A percentile compares a stretch with the other conserved stretches of the same genome.
Evolutionary conservation across 1,140 invertebrate species (phyloP).

Genomic region (Linepithema humile): DNA sequence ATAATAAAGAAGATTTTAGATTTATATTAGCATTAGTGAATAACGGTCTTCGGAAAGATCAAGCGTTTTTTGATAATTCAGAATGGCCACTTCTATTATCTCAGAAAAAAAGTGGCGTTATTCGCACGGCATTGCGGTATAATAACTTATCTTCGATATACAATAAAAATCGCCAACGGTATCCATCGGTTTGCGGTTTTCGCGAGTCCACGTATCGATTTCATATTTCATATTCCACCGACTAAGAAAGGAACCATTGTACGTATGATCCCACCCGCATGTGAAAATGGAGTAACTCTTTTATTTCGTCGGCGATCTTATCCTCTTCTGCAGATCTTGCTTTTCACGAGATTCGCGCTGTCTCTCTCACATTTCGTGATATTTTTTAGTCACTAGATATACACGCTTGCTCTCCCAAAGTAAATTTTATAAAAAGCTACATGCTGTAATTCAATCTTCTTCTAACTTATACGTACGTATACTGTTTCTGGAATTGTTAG

Average conservation of each 20-base stretch:
- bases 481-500: not conserved
- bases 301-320: conserved; percentile 61
- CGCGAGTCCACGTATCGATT: conserved; percentile 69
- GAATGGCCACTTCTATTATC: not conserved
- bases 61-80: not conserved
- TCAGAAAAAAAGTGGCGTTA: not conserved
- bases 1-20: not conserved
- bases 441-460: not conserved
- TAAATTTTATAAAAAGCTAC: not conserved
- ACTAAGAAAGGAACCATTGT: conserved; percentile 61
- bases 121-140: conserved; percentile 33
- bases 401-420: not conserved
- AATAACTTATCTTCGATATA: conserved; percentile 61
- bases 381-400: not conserved
- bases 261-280: conserved; percentile 50
- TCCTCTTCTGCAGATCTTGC: conserved; percentile 26
- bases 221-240: conserved; percentile 73
- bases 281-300: conserved; percentile 60
- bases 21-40: not conserved
- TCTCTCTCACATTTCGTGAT: not conserved
- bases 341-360: conserved; percentile 11
- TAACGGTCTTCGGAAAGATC: not conserved
- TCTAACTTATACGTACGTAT: not conserved
- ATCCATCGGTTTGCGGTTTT: conserved; percentile 49
- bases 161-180: conserved; percentile 52